A percentile compares a stretch with the other conserved stretches of the same genome.
Evolutionary conservation across 2,888 invertebrate species (phyloP).

Genomic region (Limenitis arthemis): DNA sequence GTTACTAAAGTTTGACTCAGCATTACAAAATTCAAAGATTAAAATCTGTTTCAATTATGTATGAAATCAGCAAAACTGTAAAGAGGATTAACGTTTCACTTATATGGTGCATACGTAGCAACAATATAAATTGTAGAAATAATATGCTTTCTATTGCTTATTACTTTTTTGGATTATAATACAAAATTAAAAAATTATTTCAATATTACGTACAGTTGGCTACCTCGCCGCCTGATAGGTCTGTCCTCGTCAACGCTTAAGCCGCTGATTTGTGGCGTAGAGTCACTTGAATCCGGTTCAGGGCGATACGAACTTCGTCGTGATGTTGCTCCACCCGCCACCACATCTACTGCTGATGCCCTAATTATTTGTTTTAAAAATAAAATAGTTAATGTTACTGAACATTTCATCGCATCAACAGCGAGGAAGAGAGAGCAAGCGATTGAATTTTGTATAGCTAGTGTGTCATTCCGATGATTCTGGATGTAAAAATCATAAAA

Average conservation of each 20-base stretch:
- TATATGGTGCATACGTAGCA: no score
- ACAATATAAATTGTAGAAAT: no score
- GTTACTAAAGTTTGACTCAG: no score
- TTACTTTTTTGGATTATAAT: no score
- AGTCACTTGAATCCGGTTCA: slow-evolving; percentile 68
- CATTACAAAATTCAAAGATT: no score
- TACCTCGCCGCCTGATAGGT: slow-evolving; percentile 82
- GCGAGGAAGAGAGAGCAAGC: not conserved
- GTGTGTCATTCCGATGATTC: not conserved
- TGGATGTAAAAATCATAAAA: not conserved
- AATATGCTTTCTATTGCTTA: no score
- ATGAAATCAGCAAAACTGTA: no score
- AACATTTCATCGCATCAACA: no score
- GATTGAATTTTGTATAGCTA: not conserved
- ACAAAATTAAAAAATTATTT: no score
- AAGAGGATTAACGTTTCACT: no score
- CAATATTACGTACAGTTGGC: slow-evolving; percentile 80
- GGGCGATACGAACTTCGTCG: slow-evolving; percentile 75
- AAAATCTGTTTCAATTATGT: no score
- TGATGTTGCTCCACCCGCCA: slow-evolving; percentile 74
- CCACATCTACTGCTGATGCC: slow-evolving; percentile 89
- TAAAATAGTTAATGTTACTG: not conserved
- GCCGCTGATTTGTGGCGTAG: slow-evolving; percentile 70
- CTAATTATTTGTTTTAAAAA: slow-evolving; percentile 37
- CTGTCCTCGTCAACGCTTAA: slow-evolving; percentile 81